These are phyloP conservation scores for Oenanthe oenanthe DNA, from an alignment of 2,113 vertebrate genomes.

Conservation along the genomic window DNA sequence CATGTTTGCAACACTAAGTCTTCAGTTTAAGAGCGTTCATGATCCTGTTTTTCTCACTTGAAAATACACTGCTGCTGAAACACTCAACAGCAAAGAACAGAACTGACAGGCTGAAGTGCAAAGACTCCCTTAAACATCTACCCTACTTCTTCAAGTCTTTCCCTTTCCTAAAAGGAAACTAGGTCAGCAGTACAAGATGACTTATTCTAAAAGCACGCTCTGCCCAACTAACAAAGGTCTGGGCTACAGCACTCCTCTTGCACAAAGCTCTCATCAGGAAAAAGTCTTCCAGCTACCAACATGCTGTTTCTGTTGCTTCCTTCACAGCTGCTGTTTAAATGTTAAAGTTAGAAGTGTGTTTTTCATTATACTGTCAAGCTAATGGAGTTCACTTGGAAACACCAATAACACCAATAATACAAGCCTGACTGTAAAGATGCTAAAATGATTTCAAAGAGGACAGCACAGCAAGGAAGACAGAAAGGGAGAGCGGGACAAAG, in stretches of 20 bases:
- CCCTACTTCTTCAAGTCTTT: neutral
- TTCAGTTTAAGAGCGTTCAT: neutral
- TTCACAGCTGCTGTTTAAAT: neutral
- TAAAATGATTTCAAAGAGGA: neutral
- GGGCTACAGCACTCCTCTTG: neutral
- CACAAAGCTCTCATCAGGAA: neutral
- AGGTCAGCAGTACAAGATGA: neutral
- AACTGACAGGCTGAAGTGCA: neutral
- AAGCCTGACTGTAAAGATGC: neutral
- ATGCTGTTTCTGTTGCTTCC: neutral
- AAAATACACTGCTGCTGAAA: neutral
- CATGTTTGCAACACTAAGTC: neutral
- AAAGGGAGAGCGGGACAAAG: neutral
- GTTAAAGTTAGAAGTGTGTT: neutral
- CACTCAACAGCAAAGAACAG: neutral
- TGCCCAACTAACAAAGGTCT: neutral
- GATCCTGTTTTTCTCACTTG: neutral
- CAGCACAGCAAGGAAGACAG: neutral
- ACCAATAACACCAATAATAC: neutral
- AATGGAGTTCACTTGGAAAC: neutral
- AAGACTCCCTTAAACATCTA: neutral
- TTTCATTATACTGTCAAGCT: neutral
- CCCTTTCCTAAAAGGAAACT: neutral
- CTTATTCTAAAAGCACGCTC: neutral
- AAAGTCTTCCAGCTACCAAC: neutral